Evolutionary conservation across 1,140 invertebrate genomes (phyloP), one percentile per base, ranked within the genome.

Genomic region (Papilio machaon): DNA sequence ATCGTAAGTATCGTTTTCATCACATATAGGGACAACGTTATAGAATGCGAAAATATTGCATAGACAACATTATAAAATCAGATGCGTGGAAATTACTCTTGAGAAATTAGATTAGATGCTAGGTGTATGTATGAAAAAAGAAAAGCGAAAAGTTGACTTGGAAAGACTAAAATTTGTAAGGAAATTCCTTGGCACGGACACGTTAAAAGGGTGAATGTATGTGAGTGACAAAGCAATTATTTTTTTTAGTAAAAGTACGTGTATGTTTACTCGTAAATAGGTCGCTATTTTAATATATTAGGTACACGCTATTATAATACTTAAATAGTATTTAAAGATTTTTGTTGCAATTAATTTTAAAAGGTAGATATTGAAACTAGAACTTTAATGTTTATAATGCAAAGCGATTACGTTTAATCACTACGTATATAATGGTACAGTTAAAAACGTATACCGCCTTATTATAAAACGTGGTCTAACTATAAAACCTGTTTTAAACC

Each of bases 1-100:
- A 30, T 1, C 23, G 47, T 60, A 47, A 64, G 46, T 76, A 77
- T 84, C 80, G 74, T 35, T 67, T 64, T 35, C 64, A 81, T 83
- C 80, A 84, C 78, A 74, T 64, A 9, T 30, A 23, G 19, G n/a
- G 58, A 2, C 10, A 64, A 64, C 23, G 23, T 30, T 64, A 64
- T 8, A 9, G 19, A 64, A 64, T 19, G 9, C 10, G 2, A 9
- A 19, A 60, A 6, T 60, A 6, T 5, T 60, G n/a, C 15, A 60
- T 19, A 23, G 7, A 60, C 19, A n/a, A 58, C 3, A 58, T 11
- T 23, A 64, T 30, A 58, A 15, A 58, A 58, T n/a, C 7, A 58
- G 47, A 49, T 13, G 17, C 54, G 23, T 30, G 23, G 23, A 30
- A 30, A 30, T 30, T 30, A 30, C 23, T 30, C 23, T 30, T 52